A percentile compares a stretch with the other conserved stretches of the same genome.
These are phyloP conservation scores for Disparrhopalites patrizii DNA, from an alignment of 2,888 invertebrate genomes.

Conservation along the genomic window DNA sequence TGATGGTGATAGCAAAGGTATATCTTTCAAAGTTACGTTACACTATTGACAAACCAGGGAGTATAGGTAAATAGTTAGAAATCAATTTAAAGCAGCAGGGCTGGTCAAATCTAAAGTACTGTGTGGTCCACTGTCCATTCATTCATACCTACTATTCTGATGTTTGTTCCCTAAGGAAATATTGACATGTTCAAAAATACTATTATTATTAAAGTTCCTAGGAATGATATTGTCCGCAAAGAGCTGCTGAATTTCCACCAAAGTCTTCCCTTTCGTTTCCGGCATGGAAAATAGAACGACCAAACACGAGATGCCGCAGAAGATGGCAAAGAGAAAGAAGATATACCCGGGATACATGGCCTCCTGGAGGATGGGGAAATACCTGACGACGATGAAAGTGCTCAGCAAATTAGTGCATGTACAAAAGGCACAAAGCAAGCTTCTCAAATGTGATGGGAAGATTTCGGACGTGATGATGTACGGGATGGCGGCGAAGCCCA, in stretches of 20 bases:
- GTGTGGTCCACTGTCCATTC: too few relatives aligned
- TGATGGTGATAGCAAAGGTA: too few relatives aligned
- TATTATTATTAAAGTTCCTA: too few relatives aligned
- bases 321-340: slow-evolving; percentile 59
- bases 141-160: too few relatives aligned
- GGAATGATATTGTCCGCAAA: too few relatives aligned
- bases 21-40: too few relatives aligned
- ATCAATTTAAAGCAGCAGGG: too few relatives aligned
- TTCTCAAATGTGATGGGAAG: slow-evolving; percentile 62
- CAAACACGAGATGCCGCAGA: slow-evolving; percentile 57
- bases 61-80: too few relatives aligned
- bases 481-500: slow-evolving; percentile 63
- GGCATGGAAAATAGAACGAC: slow-evolving; percentile 56
- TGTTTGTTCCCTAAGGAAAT: too few relatives aligned
- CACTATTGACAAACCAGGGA: too few relatives aligned
- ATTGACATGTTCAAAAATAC: too few relatives aligned
- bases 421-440: slow-evolving; percentile 62
- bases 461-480: slow-evolving; percentile 63
- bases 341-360: slow-evolving; percentile 57
- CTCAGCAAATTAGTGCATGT: slow-evolving; percentile 60
- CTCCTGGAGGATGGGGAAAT: slow-evolving; percentile 58
- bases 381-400: slow-evolving; percentile 60
- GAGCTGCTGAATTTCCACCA: slow-evolving; percentile 60
- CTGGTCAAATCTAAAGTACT: too few relatives aligned
- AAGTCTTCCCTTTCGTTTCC: slow-evolving; percentile 67